Evolutionary conservation across 64 coral and sea anemone genomes (phyloP), one percentile per base, ranked within the genome.

Genomic region (Acropora yongei): DNA sequence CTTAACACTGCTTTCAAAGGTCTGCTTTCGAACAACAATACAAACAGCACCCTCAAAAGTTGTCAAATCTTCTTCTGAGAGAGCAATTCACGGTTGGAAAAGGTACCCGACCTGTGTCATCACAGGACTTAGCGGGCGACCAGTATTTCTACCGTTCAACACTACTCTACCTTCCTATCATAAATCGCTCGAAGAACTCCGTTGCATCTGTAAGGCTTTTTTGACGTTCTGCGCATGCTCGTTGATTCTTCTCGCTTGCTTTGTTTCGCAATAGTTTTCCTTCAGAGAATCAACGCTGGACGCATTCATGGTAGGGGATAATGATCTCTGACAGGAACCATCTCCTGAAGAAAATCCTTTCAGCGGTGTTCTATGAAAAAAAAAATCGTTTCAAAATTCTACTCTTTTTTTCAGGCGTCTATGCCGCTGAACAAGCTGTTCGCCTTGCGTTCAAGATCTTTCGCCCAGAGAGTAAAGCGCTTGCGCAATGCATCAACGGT

Each of bases 171-270:
- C 45, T 46, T 45, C 44, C 44, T 63, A 55, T 85, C 45, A 85
- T 48, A 85, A 49, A 19, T 85, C 65, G 68, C 63, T 13, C 13
- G 82, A 85, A 71, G 82, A 85, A 11, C 63, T 85, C n/a, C 63
- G 20, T 69, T 86, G 78, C 43, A 93, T 12, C 77, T 93, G 83
- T 41, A 93, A 44, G 44, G 91, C 91, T 93, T 86, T 77, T 74
- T 93, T 93, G 17, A 93, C 91, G 41, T 87, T 67, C 61, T 78
- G 57, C 61, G 76, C 74, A 93, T 93, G 91, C 63, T 93, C 91
- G 30, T 79, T 78, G 83, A 93, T 93, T 60, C 91, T 79, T 42
- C 75, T 67, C 20, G 74, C 74, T 92, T 92, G 90, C 44, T n/a
- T 88, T 57, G 47, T 17, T 30, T 85, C 61, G 46, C 61, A 71